Base-by-base conservation (phyloP, 2,113 vertebrate species). In the Dicrurus megarhynchus region DNA sequence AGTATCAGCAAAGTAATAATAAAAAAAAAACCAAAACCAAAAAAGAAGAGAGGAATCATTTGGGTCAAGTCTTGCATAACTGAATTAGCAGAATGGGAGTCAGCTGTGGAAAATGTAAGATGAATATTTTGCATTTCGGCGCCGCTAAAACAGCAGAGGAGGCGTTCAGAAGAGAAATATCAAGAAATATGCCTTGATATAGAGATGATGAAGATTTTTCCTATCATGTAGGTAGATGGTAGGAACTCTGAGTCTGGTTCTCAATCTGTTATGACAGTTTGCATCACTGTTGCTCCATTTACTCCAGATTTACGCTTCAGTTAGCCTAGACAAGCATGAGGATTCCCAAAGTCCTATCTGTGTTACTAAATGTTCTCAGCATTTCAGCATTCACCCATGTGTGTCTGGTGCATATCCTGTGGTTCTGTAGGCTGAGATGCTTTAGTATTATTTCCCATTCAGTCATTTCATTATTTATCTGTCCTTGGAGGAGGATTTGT, bases 401-500 rank as follows among this genome's bases (percentile, higher is more conserved):
- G 55, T 63, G 68, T 70, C 90, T 93, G 92, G 75, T 94, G 79
- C 79, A 74, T 59, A 93, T 93, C 79, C 76, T 77, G 79, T 93
- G 79, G 55, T 90, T 94, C 79, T 59, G 46, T 83, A 78, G 75
- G 67, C 79, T 86, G 75, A 88, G 90, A 67, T 88, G 68, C 59
- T 86, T 92, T 77, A 88, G 46, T 59, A 59, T 83, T 94, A 23
- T 80, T 88, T 94, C 59, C 75, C 64, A 94, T 88, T 6, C 46
- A 77, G 79, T 77, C 37, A 6, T 83, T 96, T 86, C 90, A 94
- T 96, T 92, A 96, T 97, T 96, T 95, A 93, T 89, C 63, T 86
- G 67, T 93, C 96, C 76, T 92, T 81, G 47, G 83, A 74, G 90
- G 55, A 90, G 67, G 23, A 92, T 95, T 95, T 90, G 71, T 93